Evolutionary conservation across 2,797 vertebrate species (phyloP), one percentile per base, ranked within the genome.

Genomic region (Lacerta viridis): DNA sequence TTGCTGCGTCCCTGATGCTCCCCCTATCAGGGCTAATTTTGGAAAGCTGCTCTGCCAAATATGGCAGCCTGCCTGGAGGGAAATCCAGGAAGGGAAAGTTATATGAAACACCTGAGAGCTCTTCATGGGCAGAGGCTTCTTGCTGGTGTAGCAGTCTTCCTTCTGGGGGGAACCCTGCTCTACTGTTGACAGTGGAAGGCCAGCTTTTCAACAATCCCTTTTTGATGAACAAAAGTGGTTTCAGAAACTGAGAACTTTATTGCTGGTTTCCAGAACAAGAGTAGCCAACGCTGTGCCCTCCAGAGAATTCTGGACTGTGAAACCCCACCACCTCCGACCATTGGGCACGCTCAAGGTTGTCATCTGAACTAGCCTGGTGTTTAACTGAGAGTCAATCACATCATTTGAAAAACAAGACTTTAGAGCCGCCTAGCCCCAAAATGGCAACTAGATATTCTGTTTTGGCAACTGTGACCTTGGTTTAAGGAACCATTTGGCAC

Each of bases 1-100:
- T 90, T 85, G 46, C 39, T 69, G n/a, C 6, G 71, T 69, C 84
- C 66, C 74, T 79, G 39, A 71, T 85, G 33, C 43, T 88, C 39
- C 74, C 55, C 27, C 13, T 76, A 18, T 36, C 20, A 15, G 75
- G 75, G 13, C 75, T 86, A 33, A 50, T 74, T 50, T 87, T 74
- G 83, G 86, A 69, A 79, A 78, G 1, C 8, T 50, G 88, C 80
- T 68, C 7, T 68, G 36, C 46, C 20, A 59, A 17, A 11, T 11
- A n/a, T 87, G 66, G 81, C 76, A 68, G 80, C 36, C 27, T 64
- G 68, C 81, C 85, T 75, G 43, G 9, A n/a, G 79, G 41, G 36
- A 66, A 83, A 84, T 69, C 41, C 8, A 43, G 59, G 41, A 36
- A 77, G 41, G 88, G 27, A 85, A 27, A 27, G 25, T 68, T 59